Evolutionary conservation across 2,888 invertebrate genomes (phyloP), one percentile per base, ranked within the genome.

Genomic region (Drosophila recens): DNA sequence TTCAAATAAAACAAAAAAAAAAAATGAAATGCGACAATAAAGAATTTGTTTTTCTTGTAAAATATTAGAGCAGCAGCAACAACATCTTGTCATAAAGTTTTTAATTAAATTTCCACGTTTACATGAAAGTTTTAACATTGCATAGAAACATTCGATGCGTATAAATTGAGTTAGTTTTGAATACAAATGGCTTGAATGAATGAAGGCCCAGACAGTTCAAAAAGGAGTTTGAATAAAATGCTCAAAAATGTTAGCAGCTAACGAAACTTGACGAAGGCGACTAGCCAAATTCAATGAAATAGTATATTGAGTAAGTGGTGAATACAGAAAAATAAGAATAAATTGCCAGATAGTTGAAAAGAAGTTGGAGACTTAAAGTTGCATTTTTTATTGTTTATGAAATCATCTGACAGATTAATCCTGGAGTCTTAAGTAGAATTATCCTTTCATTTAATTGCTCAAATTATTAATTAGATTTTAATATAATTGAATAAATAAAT

Each of bases 51-150:
- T 66, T 70, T n/a, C 48, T 59, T 61, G 48, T 30, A 15, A 62
- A 38, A 45, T 46, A 61, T 64, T 59, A 34, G 64, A 64, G 2
- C 8, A 38, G 53, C 9, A n/a, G 30, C 56, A 53, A 64, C 79
- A 80, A 85, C 85, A 87, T 78, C 75, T 76, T 89, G 82, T 82
- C 82, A 80, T 79, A 88, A 89, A 87, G 79, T 87, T 87, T 85
- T 87, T 87, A 87, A 87, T 87, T 87, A 87, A 87, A 87, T 87
- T 85, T 72, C 72, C 80, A 64, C 75, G 75, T 79, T 89, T 76
- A 68, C 70, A 71, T 68, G 63, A 36, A 20, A 65, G 33, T 49
- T 61, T 67, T 42, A 67, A 38, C 67, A 63, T 57, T n/a, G 58
- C 46, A 54, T 72, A 65, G 77, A 61, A 59, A 33, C 13, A 56